Evolutionary conservation across 2,113 vertebrate species (phyloP).

Genomic region (Atherinomorus stipes): DNA sequence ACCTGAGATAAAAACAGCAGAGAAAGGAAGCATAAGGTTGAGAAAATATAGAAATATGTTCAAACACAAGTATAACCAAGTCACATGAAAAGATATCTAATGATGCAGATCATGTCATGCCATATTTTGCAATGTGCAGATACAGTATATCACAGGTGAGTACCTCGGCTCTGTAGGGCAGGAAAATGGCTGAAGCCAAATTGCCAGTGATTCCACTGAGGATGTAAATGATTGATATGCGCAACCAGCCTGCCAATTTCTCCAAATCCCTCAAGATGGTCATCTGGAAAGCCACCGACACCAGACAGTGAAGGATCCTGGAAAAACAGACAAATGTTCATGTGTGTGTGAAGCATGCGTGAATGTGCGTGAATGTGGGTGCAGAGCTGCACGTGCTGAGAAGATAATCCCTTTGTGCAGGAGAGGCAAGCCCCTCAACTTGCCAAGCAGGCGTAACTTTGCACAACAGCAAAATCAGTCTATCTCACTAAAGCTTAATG

Average conservation of each 20-base stretch:
- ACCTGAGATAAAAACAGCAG: conserved; percentile 83
- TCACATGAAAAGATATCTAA: not conserved
- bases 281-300: conserved; percentile 98
- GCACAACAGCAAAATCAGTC: conserved; percentile 50
- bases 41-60: not conserved
- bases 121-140: not conserved
- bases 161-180: conserved; percentile 98
- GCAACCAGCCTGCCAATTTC: conserved; percentile 98
- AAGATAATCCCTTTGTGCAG: conserved; percentile 56
- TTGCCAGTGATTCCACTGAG: conserved; percentile 97
- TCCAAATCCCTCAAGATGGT: conserved; percentile 97
- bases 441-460: conserved; percentile 40
- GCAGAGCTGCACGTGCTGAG: conserved; percentile 48
- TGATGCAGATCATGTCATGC: not conserved
- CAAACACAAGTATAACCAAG: not conserved
- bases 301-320: conserved; percentile 98
- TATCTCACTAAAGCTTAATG: conserved; percentile 62
- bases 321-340: conserved; percentile 47
- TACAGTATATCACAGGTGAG: conserved; percentile 17
- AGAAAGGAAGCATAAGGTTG: conserved; percentile 5
- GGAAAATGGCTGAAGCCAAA: conserved; percentile 95
- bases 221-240: conserved; percentile 98
- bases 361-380: not conserved
- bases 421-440: conserved; percentile 44
- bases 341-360: not conserved